Evolutionary conservation across 1,140 invertebrate species (phyloP).

Genomic region (Riptortus pedestris): DNA sequence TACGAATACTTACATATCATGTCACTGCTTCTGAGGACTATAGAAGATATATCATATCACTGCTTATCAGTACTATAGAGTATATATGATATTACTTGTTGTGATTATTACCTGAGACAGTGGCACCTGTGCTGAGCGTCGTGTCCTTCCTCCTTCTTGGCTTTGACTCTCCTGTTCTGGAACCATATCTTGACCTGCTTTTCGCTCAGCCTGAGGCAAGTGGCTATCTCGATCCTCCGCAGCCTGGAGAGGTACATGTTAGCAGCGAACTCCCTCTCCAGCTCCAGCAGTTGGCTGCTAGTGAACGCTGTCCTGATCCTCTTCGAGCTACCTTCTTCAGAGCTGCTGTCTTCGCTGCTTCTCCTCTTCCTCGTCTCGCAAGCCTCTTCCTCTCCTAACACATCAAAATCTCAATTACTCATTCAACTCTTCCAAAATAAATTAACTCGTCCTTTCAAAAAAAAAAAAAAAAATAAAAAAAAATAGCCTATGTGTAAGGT

Average conservation of each 20-base stretch:
- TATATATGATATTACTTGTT: too few relatives aligned
- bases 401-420: conserved; percentile 11
- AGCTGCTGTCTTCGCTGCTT: conserved; percentile 77
- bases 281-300: conserved; percentile 91
- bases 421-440: background rate
- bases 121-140: background rate
- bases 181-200: conserved; percentile 99
- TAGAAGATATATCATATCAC: too few relatives aligned
- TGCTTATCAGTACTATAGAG: too few relatives aligned
- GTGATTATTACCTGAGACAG: background rate
- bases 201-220: conserved; percentile 90
- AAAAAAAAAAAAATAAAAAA: background rate
- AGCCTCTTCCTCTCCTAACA: conserved; percentile 6
- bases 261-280: conserved; percentile 98
- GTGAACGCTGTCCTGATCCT: conserved; percentile 70
- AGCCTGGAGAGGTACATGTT: conserved; percentile 96
- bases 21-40: too few relatives aligned
- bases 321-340: conserved; percentile 61
- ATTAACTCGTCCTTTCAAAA: too few relatives aligned
- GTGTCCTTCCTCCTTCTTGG: conserved; percentile 72
- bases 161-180: conserved; percentile 96
- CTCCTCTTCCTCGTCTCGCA: conserved; percentile 29
- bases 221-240: conserved; percentile 96
- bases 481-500: background rate
- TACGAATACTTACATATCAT: too few relatives aligned